These are phyloP conservation scores for Potorous gilbertii DNA, from an alignment of 2,797 vertebrate species.

Conservation along the genomic window DNA sequence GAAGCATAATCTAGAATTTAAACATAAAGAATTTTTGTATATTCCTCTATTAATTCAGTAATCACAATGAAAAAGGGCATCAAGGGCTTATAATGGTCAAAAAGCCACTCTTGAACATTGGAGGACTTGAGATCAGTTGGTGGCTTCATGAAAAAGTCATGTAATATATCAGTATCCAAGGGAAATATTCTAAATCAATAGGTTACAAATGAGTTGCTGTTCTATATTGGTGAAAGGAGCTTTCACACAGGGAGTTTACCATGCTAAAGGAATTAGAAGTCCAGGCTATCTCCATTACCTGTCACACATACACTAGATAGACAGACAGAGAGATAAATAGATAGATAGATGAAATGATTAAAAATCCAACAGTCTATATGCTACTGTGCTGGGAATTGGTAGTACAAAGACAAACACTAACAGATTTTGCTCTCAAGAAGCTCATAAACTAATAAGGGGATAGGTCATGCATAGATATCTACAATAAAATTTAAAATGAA, in stretches of 20 bases:
- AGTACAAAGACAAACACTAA: background rate
- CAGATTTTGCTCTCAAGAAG: background rate
- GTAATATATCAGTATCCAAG: background rate
- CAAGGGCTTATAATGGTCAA: background rate
- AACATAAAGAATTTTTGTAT: background rate
- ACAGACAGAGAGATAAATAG: too few species aligned
- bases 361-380: background rate
- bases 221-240: background rate
- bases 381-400: background rate
- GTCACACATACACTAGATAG: background rate
- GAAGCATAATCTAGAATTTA: background rate
- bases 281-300: background rate
- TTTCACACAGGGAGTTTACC: background rate
- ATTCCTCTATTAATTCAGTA: background rate
- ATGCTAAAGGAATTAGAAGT: background rate
- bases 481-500: background rate
- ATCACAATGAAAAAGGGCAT: background rate
- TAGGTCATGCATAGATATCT: background rate
- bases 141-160: background rate
- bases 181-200: background rate
- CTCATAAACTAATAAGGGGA: background rate
- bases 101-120: background rate
- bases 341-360: too few species aligned
- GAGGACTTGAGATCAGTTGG: background rate
- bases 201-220: background rate